phyloP scores from a whole-genome alignment of 1,140 invertebrate genomes.

The Battus philenor region DNA sequence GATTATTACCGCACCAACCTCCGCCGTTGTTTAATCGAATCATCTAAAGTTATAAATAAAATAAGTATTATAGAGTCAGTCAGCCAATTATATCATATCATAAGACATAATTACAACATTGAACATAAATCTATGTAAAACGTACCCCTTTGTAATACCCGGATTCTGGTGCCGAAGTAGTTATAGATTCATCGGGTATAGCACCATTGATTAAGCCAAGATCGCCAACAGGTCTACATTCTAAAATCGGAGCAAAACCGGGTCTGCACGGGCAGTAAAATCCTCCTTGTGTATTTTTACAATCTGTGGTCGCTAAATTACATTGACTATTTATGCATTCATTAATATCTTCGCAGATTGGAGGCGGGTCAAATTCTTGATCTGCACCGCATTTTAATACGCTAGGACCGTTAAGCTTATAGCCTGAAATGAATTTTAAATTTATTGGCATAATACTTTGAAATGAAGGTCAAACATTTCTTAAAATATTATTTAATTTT shows the following conservation, averaged over 20 bases:
- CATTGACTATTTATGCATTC: conserved; percentile 94
- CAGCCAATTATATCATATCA: background rate
- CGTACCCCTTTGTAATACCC: conserved; percentile 89
- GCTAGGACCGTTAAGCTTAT: conserved; percentile 78
- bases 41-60: conserved; percentile 77
- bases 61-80: conserved; percentile 1
- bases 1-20: conserved; percentile 92
- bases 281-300: conserved; percentile 92
- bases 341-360: conserved; percentile 94
- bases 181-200: conserved; percentile 92
- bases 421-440: conserved; percentile 34
- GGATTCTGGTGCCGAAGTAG: conserved; percentile 87
- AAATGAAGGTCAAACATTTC: too few species aligned
- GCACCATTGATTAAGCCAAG: conserved; percentile 92
- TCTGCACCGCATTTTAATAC: conserved; percentile 92
- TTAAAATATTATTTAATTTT: too few species aligned
- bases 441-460: background rate
- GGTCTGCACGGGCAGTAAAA: conserved; percentile 93
- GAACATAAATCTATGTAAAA: conserved; percentile 13
- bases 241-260: conserved; percentile 91
- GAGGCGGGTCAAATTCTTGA: conserved; percentile 89
- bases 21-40: conserved; percentile 87
- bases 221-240: conserved; percentile 92
- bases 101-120: too few species aligned
- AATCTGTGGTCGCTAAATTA: conserved; percentile 93